phyloP scores from a whole-genome alignment of 2,113 vertebrate species.

The Nothocercus julius region DNA sequence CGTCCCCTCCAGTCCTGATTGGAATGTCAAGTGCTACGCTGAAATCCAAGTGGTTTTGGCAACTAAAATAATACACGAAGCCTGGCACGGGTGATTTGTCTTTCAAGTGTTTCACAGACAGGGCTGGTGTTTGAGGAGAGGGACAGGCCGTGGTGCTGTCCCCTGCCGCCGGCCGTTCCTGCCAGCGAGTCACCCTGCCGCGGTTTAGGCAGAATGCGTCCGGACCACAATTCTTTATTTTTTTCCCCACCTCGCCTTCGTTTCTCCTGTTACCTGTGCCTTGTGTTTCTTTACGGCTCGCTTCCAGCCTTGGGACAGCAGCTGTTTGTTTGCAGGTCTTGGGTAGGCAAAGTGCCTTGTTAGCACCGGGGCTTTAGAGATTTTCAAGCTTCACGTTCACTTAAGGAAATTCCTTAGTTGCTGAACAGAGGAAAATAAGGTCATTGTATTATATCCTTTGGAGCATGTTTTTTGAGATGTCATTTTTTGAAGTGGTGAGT shows the following conservation, averaged over 20 bases:
- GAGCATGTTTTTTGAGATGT: slow-evolving; percentile 8
- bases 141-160: neutral
- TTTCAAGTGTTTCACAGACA: neutral
- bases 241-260: neutral
- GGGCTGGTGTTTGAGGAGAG: neutral
- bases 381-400: neutral
- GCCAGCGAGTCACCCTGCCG: rapidly evolving
- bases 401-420: slow-evolving; percentile 55
- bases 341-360: neutral
- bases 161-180: neutral
- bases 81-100: slow-evolving; percentile 20
- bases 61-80: slow-evolving; percentile 45
- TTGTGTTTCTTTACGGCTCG: neutral
- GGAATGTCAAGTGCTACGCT: slow-evolving; percentile 68
- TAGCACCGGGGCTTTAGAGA: slow-evolving; percentile 38
- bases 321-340: neutral
- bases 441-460: slow-evolving; percentile 61
- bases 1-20: slow-evolving; percentile 50
- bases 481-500: slow-evolving; percentile 57
- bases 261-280: neutral
- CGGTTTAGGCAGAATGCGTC: neutral
- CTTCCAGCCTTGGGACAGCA: neutral
- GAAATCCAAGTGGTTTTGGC: slow-evolving; percentile 59
- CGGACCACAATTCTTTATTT: neutral
- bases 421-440: slow-evolving; percentile 66